Conservation (phyloP, 2,113 vertebrate genomes). For the Cochlearius cochlearius region DNA sequence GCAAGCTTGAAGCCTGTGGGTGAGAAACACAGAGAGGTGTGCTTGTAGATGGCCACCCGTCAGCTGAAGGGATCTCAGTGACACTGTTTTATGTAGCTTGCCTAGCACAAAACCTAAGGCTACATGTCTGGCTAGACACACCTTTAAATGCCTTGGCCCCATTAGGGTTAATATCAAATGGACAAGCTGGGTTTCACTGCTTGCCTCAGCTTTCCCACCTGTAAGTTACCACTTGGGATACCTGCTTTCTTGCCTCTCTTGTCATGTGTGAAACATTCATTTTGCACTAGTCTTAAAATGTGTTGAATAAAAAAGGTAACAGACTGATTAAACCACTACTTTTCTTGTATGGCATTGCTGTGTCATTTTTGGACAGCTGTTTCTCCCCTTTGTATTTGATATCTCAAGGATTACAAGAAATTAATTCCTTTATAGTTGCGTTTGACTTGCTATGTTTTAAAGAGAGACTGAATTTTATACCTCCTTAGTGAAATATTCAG, state of each 20-base stretch:
- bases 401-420: not conserved
- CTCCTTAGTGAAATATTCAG: not conserved
- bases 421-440: not conserved
- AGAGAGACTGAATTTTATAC: not conserved
- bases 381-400: not conserved
- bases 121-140: not conserved
- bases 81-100: not conserved
- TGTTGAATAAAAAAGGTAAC: not conserved
- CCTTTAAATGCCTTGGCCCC: not conserved
- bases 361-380: not conserved
- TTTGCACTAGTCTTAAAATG: not conserved
- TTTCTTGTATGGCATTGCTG: not conserved
- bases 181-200: not conserved
- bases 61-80: not conserved
- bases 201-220: not conserved
- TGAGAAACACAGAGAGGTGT: not conserved
- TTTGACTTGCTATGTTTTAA: not conserved
- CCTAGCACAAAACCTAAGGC: not conserved
- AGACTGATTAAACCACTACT: not conserved
- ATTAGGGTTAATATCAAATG: not conserved
- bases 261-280: not conserved
- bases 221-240: not conserved
- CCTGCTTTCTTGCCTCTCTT: not conserved
- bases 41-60: not conserved
- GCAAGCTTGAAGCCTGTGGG: not conserved